Evolutionary conservation across 2,113 vertebrate genomes (phyloP), one percentile per base, ranked within the genome.

Genomic region (Pangasianodon gigas): DNA sequence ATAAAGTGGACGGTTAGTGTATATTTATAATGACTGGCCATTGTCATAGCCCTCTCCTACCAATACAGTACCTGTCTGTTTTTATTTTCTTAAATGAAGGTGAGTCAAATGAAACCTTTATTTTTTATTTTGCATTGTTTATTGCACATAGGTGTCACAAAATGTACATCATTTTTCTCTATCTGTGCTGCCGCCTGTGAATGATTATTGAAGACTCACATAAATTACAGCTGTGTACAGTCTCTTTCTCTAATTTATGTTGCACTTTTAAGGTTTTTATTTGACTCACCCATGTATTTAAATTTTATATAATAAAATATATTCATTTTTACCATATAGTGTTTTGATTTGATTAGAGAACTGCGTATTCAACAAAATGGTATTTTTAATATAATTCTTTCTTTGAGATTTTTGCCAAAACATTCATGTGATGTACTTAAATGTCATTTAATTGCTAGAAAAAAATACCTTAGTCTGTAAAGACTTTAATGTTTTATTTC

Each of bases 211-310:
- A 32, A 21, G 67, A 29, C 18, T 69, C 67, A 8, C 3, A 7
- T 44, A 21, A 44, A 24, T 9, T 46, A 44, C 71, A 75, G 71
- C 19, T 10, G 44, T 48, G 41, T 77, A 24, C 37, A 32, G n/a
- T 44, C 71, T 10, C 0, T 75, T 44, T 75, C 71, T 75, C 18
- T 41, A 21, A 44, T 48, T 29, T 14, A 6, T 51, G 24, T 77
- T 44, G 75, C 75, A 79, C 44, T 79, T 79, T 79, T 79, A 79
- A 51, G 44, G 75, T 10, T 79, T 79, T 79, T 11, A 29, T 48
- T 79, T 26, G 75, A 48, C 24, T 48, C 46, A 14, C 24, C 37
- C 21, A 5, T 48, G 24, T 13, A 29, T 29, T 51, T 2, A 79
- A 29, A 79, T 48, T 46, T 13, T 48, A 29, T 79, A 48, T 79